Evolutionary conservation across 2,113 vertebrate genomes (phyloP).

Genomic region (Procavia capensis): DNA sequence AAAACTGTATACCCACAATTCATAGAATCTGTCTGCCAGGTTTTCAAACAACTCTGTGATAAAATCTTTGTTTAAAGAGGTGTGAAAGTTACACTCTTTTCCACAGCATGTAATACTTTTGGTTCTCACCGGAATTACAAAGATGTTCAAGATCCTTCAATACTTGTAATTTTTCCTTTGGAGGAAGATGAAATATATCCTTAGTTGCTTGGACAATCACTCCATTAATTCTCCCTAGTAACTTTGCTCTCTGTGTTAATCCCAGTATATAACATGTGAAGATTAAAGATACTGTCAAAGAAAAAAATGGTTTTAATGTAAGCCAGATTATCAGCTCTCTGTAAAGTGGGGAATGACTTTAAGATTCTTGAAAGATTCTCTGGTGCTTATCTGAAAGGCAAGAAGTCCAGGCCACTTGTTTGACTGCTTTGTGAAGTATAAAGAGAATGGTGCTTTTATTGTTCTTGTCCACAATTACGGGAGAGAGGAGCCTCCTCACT

Average conservation of each 20-base stretch:
- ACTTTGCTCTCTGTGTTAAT: conserved; percentile 97
- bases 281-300: conserved; percentile 88
- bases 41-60: conserved; percentile 97
- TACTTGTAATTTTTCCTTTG: conserved; percentile 95
- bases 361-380: conserved; percentile 95
- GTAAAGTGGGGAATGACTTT: conserved; percentile 95
- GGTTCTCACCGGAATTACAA: conserved; percentile 99
- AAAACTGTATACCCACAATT: conserved; percentile 99
- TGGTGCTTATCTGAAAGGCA: conserved; percentile 94
- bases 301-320: conserved; percentile 96
- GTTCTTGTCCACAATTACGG: conserved; percentile 95
- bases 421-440: conserved; percentile 94
- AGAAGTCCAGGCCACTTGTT: conserved; percentile 97
- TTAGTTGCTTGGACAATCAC: conserved; percentile 99
- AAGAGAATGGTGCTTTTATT: conserved; percentile 93
- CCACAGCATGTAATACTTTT: conserved; percentile 97
- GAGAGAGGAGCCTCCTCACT: conserved; percentile 95
- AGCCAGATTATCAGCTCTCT: conserved; percentile 93
- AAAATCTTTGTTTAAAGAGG: conserved; percentile 97
- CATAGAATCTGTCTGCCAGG: conserved; percentile 99
- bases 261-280: conserved; percentile 93
- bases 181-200: conserved; percentile 90
- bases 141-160: conserved; percentile 98
- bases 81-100: conserved; percentile 99
- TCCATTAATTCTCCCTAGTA: conserved; percentile 98